These are phyloP conservation scores for Xanthia togata DNA, from an alignment of 2,888 invertebrate species.

Conservation along the genomic window DNA sequence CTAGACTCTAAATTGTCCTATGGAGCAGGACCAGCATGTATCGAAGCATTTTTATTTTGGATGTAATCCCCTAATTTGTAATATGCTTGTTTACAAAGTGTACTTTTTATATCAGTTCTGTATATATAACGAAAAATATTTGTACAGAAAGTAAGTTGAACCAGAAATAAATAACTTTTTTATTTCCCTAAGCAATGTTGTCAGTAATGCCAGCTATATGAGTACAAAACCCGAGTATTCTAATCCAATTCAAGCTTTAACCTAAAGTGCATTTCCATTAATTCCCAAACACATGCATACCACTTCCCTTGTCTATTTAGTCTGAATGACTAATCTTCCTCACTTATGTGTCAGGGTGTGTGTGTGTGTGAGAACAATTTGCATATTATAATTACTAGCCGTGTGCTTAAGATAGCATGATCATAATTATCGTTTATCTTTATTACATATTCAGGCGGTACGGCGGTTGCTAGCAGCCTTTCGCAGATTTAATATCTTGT, in stretches of 20 bases:
- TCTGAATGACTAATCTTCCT: conserved; percentile 27
- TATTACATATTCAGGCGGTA: conserved; percentile 27
- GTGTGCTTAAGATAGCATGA: conserved; percentile 39
- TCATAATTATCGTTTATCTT: conserved; percentile 57
- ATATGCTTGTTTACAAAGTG: no score
- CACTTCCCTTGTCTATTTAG: conserved; percentile 32
- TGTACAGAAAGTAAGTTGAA: not conserved
- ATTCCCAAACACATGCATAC: conserved; percentile 15
- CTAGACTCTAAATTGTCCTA: no score
- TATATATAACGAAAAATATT: not conserved
- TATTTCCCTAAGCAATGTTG: no score
- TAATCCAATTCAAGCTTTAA: not conserved
- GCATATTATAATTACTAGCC: conserved; percentile 55
- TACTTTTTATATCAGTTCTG: no score
- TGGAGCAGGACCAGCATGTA: no score
- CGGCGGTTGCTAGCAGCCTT: conserved; percentile 13
- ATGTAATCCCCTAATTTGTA: no score
- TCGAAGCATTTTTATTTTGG: no score
- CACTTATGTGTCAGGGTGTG: no score
- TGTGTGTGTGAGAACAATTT: conserved; percentile 36
- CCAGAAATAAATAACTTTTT: not conserved
- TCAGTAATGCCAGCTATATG: not conserved
- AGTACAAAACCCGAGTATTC: no score
- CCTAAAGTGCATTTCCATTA: conserved; percentile 28
- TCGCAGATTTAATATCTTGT: conserved; percentile 45